Evolutionary conservation across 2,888 invertebrate species (phyloP), one percentile per base, ranked within the genome.

Genomic region (Epistrophella euchroma): DNA sequence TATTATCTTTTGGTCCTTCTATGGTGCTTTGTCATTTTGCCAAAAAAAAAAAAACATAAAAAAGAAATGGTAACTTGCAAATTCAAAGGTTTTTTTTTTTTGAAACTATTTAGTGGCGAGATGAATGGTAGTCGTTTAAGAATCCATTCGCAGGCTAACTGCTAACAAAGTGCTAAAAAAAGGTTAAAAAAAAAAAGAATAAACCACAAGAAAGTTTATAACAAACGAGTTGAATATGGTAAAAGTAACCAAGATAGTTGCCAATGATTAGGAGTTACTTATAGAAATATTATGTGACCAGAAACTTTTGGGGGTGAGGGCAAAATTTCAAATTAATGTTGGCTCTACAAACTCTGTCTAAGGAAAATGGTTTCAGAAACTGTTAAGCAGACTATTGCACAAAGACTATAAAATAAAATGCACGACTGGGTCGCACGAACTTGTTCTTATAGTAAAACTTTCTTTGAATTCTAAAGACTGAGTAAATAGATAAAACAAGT

Each of bases 1-100:
- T 68, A 68, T 68, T 71, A 19, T 32, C 19, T 32, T n/a, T 56
- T 10, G 43, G 64, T 66, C 72, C 19, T 72, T 25, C 15, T 10
- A n/a, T 32, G 15, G 11, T 68, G 40, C 73, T 68, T 47, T 78
- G 50, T 62, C 50, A 62, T 71, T 47, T 19, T 40, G 19, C 28
- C 17, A 25, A 17, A 35, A 58, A 64, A 28, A 6, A 35, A 52
- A 9, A 7, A 5, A 25, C n/a, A 55, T 10, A 55, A n/a, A 9
- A 1, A 1, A 22, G 11, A 50, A 17, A 43, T 6, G 5, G n/a
- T 6, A 11, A 74, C 32, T 45, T 7, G 15, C 11, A 52, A 55
- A 55, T 70, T 64, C 62, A 70, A 40, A 32, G 45, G 45, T 70
- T 56, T 62, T 4, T 2, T 4, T 2, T 13, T 4, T 2, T 4